Base-by-base conservation (phyloP, 2,888 invertebrate genomes). In the Drosophila paracracens region DNA sequence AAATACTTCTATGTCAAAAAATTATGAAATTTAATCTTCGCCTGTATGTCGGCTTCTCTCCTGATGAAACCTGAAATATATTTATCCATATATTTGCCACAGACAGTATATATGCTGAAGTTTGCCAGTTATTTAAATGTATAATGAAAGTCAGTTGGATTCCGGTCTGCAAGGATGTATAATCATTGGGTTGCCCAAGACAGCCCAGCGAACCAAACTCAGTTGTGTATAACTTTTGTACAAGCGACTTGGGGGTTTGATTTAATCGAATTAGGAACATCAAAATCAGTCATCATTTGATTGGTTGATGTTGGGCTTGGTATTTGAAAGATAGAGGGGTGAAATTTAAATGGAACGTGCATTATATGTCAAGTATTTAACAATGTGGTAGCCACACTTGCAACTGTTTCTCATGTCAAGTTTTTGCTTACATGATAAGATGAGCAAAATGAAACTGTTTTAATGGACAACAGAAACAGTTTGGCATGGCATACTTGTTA, bases 361-460 rank as follows among this genome's bases (percentile, higher is more conserved):
- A 27, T 18, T 29, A 16, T n/a, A 7, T 57, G 36, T 21, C 10
- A 29, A 40, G n/a, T 29, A 4, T 16, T 29, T 16, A n/a, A 21
- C n/a, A 29, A n/a, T 16, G 4, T 13, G 21, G n/a, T 3, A 6
- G 33, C 25, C 36, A 36, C 25, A 54, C 18, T 21, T 38, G 38
- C 38, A 16, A 56, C 21, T 31, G 40, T 16, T 57, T n/a, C 29
- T 13, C 40, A 57, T 57, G 29, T 57, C 29, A 29, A 40, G 56
- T 29, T 56, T 25, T 38, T 38, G 36, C 16, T 31, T 6, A 43
- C 21, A 40, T 56, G 27, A 38, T 56, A 10, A 27, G 25, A 25
- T 18, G 10, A 11, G 4, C 35, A n/a, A 38, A n/a, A 2, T 21
- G 29, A 57, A 40, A 4, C 4, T 13, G 56, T 21, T 21, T 21